Evolutionary conservation across 2,113 vertebrate genomes (phyloP), one percentile per base, ranked within the genome.

Genomic region (Stigmatopora argus): DNA sequence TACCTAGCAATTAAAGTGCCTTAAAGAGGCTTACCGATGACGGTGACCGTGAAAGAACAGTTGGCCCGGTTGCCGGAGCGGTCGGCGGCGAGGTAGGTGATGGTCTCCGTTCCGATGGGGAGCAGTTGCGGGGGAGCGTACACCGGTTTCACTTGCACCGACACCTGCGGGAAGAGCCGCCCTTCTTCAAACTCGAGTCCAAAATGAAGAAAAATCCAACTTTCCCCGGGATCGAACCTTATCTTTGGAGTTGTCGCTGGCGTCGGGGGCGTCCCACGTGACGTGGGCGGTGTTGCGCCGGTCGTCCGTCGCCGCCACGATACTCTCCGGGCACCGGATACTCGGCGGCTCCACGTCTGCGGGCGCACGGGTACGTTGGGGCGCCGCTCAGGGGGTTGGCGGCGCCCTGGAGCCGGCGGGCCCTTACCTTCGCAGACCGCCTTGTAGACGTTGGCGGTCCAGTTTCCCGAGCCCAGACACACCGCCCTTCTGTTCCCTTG

Each of bases 41-140:
- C 93, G 14, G 89, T 95, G 80, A 98, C 85, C 0, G 68, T 93
- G 87, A 99, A 97, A 15, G 93, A 94, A 74, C 97, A 99, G 87
- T 92, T 95, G 83, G 93, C 95, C 68, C 92, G 91, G 83, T 98
- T 99, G 65, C 92, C 87, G 0, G 93, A 86, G 56, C 75, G 90
- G 81, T 99, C 97, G 0, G 69, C 79, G 0, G 93, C 95, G 2
- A 88, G 92, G 78, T 98, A 99, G 7, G 92, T 95, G 79, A 99
- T 88, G 44, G 77, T 85, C 77, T 93, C 90, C 49, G 90, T 90
- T 0, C 97, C 97, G 64, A 97, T 91, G 48, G 95, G 95, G 62
- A 99, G 90, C 71, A 95, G 90, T 78, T 94, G 94, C 0, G 95
- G 94, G 7, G 95, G 94, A 56, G 87, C 85, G 66, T 97, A 94